Evolutionary conservation across 2,797 vertebrate species (phyloP).

Genomic region (Tapera naevia): DNA sequence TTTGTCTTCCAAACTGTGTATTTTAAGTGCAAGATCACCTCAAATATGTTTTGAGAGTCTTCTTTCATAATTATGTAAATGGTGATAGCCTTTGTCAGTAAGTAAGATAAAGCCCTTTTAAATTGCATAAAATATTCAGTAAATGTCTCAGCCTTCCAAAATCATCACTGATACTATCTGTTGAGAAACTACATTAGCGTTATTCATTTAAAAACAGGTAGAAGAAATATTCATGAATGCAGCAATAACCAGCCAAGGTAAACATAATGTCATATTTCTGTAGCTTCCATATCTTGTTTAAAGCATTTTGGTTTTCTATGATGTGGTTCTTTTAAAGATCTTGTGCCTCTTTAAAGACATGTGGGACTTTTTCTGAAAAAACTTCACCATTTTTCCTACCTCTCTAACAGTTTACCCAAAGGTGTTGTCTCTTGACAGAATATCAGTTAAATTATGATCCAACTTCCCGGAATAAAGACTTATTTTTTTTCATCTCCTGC

Average conservation of each 20-base stretch:
- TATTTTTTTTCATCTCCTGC: background rate
- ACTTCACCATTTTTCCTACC: background rate
- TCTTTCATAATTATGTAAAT: background rate
- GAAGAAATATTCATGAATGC: background rate
- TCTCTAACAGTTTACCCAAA: background rate
- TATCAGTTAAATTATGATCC: background rate
- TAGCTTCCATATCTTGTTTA: background rate
- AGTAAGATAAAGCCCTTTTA: background rate
- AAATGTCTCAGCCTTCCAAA: slow-evolving; percentile 11
- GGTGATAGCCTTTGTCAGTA: background rate
- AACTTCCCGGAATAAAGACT: background rate
- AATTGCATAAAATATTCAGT: background rate
- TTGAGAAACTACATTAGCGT: background rate
- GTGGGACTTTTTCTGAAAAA: background rate
- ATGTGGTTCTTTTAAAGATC: background rate
- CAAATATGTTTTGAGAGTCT: background rate
- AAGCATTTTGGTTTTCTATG: background rate
- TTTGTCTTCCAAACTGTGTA: background rate
- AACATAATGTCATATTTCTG: background rate
- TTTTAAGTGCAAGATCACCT: background rate
- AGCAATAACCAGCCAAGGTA: background rate
- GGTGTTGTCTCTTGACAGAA: background rate
- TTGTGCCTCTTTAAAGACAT: background rate
- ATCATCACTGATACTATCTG: background rate
- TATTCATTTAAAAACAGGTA: background rate